Base-by-base conservation (phyloP, 2,888 invertebrate species). In the Tachina grossa region DNA sequence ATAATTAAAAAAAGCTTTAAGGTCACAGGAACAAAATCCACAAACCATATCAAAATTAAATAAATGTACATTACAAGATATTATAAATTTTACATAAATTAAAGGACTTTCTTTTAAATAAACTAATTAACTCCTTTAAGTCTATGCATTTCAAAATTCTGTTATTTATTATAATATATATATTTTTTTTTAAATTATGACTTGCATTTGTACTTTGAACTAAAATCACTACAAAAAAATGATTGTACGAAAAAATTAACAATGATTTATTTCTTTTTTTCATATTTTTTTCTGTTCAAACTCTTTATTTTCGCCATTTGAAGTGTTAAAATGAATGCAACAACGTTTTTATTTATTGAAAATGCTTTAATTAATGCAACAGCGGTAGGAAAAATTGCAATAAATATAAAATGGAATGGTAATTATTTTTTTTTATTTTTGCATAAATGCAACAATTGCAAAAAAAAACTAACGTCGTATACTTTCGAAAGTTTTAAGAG, bases 291-390 rank as follows among this genome's bases (percentile, higher is more conserved):
- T 41, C 55, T 77, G 16, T 41, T 8, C 19, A 43, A 61, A 39
- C 78, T 41, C 57, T 69, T 14, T 6, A 51, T 14, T 45, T 22
- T 41, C 41, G 9, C 11, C 66, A 1, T 68, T 68, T 59, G 16
- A 59, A 68, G 57, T 77, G 77, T 68, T 68, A 49, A 78, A 78
- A 78, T 69, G 51, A 68, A 61, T 53, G 68, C 51, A 69, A 78
- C 47, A 51, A 31, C 43, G 8, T 43, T 55, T 41, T 9, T 41
- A 16, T n/a, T 19, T 47, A 76, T 47, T 66, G 59, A 61, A 78
- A 77, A 68, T 16, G 19, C 47, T 76, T 66, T 55, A 76, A 66
- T 66, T 66, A 76, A 76, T 66, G 76, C 76, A 57, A 66, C 14
- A 31, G 55, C 31, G 19, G 47, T 16, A 19, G 41, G 41, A 57